A percentile compares a stretch with the other conserved stretches of the same genome.
Evolutionary conservation across 2,113 vertebrate species (phyloP).

Genomic region (Crotalus helleri): DNA sequence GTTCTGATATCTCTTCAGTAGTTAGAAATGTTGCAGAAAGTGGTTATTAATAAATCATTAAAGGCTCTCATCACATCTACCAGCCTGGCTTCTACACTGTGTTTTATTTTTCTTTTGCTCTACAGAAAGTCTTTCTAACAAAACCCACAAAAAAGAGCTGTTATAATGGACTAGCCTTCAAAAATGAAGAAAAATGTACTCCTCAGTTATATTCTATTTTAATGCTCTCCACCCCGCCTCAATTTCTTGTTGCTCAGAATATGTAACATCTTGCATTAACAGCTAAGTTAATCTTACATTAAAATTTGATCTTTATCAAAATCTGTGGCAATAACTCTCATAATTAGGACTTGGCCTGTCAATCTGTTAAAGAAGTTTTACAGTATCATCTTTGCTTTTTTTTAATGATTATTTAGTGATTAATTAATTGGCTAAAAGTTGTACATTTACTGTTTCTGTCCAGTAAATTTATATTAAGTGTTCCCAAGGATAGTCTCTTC

Average conservation of each 20-base stretch:
- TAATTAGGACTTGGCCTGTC: constrained; percentile 12
- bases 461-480: neutral
- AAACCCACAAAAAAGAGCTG: neutral
- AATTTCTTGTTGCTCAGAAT: neutral
- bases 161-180: neutral
- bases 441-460: neutral
- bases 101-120: constrained; percentile 13
- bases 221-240: constrained; percentile 35
- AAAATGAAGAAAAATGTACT: constrained; percentile 19
- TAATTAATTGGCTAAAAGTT: constrained; percentile 2
- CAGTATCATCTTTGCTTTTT: neutral
- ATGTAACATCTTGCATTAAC: neutral
- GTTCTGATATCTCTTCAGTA: constrained; percentile 56
- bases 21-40: constrained; percentile 57
- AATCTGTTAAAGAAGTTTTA: constrained; percentile 8
- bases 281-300: constrained; percentile 19
- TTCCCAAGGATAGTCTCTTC: neutral
- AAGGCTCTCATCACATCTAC: constrained; percentile 58
- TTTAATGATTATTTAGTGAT: constrained; percentile 5
- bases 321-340: neutral
- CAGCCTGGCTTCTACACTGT: constrained; percentile 41
- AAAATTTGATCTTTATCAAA: constrained; percentile 16
- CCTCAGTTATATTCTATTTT: constrained; percentile 37
- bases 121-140: constrained; percentile 40
- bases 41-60: constrained; percentile 69